Conservation (phyloP, 2,113 vertebrate species). For the Xiphophorus couchianus region DNA sequence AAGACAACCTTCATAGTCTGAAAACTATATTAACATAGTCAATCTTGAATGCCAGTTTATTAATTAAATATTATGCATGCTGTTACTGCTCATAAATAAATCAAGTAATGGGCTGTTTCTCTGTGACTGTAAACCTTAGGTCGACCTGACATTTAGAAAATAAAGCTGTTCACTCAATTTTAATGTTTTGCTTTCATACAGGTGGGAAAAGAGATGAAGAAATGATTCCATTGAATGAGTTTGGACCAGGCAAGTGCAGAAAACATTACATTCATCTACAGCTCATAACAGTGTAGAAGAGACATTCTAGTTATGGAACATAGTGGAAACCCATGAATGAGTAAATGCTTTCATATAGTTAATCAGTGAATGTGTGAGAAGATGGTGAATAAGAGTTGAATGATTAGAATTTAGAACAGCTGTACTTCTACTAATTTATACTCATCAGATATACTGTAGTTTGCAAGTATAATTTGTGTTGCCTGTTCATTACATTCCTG, state of each 20-base stretch:
- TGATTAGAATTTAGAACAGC: background rate
- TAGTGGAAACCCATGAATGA: background rate
- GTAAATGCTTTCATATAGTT: background rate
- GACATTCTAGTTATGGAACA: background rate
- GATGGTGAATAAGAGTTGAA: background rate
- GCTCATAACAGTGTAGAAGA: background rate
- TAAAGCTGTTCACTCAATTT: background rate
- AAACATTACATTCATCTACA: slow-evolving; percentile 6
- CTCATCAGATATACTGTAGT: too few relatives aligned
- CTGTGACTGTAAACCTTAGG: background rate
- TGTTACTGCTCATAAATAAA: background rate
- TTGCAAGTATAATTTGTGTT: too few relatives aligned
- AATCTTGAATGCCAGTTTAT: background rate
- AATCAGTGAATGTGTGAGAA: background rate
- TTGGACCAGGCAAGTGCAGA: slow-evolving; percentile 87
- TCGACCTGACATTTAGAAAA: background rate
- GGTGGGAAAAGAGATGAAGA: slow-evolving; percentile 85
- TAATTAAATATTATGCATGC: background rate
- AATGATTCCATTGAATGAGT: slow-evolving; percentile 93
- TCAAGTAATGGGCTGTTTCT: background rate
- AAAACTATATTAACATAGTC: background rate
- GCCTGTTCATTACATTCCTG: too few relatives aligned
- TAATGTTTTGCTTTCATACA: slow-evolving; percentile 56
- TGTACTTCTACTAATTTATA: too few relatives aligned
- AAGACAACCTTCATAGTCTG: too few relatives aligned